Base-by-base conservation (phyloP, 2,113 vertebrate genomes). In the Xyrauchen texanus region DNA sequence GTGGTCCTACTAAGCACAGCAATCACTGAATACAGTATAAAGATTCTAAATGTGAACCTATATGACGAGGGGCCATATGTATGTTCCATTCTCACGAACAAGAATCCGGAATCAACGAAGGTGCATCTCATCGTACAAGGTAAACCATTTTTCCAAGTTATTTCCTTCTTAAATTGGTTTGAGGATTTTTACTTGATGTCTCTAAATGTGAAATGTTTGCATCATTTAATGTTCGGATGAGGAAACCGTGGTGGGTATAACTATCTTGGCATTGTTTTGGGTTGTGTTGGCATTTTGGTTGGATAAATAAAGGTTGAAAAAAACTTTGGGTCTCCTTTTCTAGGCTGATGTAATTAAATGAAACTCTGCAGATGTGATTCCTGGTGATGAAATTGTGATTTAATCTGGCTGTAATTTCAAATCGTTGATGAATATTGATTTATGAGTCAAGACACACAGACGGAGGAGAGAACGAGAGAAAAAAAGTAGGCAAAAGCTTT, bases 51-150 rank as follows among this genome's bases (percentile, higher is more conserved):
- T 0, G 96, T 99, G 73, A 95, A 96, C 2, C 80, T 98, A 1
- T 95, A 97, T 0, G 97, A 99, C 0, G 97, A 99, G 76, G 97
- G 97, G 0, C 96, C 96, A 0, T 99, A 99, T 12, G 95, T 96
- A 74, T 99, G 97, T 91, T 97, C 97, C 0, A 95, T 99, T 83
- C 96, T 98, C 88, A 97, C 96, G 12, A 96, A 97, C 92, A 97
- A 97, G 91, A 97, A 97, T 68, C 96, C 97, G 72, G 96, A 97
- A 84, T 96, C 97, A 0, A 97, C 96, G 0, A 94, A 94, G 0
- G 97, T 99, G 34, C 96, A 98, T 52, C 95, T 99, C 88, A 96
- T 98, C 0, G 96, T 99, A 84, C 97, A 98, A 96, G 97, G 97
- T 98, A 76, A 70, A 60, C 44, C 5, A 8, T 42, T 12, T 60